Evolutionary conservation across 37 sponge, comb jelly and placozoan genomes (phyloP).

Genomic region (Crambe crambe): DNA sequence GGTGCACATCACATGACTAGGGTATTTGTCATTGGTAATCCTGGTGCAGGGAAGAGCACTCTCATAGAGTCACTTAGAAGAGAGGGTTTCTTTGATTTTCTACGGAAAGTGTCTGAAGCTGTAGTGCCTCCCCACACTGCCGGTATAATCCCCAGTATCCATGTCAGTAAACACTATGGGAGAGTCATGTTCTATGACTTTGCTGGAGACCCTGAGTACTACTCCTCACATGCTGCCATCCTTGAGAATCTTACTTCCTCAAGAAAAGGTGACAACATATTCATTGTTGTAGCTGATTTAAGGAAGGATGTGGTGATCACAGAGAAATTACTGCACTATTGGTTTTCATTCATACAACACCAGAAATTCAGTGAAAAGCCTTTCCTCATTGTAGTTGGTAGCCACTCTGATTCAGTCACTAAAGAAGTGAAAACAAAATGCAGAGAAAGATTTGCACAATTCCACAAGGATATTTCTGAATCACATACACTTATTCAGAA

Average conservation of each 20-base stretch:
- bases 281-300: slow-evolving; percentile 46
- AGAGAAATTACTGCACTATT: no score
- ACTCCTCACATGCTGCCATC: slow-evolving; percentile 35
- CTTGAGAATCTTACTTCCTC: slow-evolving; percentile 9
- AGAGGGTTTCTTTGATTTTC: background rate
- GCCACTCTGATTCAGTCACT: slow-evolving; percentile 6
- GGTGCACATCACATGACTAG: background rate
- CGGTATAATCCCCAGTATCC: slow-evolving; percentile 37
- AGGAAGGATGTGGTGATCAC: no score
- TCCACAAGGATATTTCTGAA: no score
- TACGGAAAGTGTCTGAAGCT: background rate
- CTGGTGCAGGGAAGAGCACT: slow-evolving; percentile 54
- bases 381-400: no score
- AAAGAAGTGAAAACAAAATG: background rate
- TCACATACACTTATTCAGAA: no score
- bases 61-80: slow-evolving; percentile 40
- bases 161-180: slow-evolving; percentile 17
- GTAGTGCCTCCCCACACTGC: slow-evolving; percentile 34
- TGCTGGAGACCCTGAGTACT: slow-evolving; percentile 50
- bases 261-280: background rate
- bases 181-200: slow-evolving; percentile 48
- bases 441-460: no score
- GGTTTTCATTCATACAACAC: slow-evolving; percentile 26
- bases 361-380: background rate
- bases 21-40: slow-evolving; percentile 39